Percentiles rank a stretch among this genome's conserved stretches.
phyloP scores from a whole-genome alignment of 2,797 vertebrate genomes.

The Ceryle rudis region DNA sequence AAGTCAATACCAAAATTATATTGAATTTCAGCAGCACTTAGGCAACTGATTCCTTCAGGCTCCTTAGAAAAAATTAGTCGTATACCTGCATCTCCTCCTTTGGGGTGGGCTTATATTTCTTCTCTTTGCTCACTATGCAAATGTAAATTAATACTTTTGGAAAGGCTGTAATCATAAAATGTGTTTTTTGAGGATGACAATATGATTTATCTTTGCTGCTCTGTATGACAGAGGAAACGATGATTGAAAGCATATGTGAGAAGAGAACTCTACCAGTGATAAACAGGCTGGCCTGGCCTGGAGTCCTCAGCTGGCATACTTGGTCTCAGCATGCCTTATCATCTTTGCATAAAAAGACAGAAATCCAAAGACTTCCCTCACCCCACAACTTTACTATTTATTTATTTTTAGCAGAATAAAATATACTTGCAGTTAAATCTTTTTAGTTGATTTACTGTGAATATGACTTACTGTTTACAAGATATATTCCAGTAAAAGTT shows the following conservation, averaged over 20 bases:
- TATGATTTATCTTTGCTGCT: accelerated
- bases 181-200: background rate
- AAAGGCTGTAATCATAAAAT: accelerated
- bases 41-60: background rate
- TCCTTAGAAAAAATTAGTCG: background rate
- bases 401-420: background rate
- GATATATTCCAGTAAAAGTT: background rate
- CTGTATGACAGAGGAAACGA: accelerated
- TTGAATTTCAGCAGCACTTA: background rate
- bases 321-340: background rate
- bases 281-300: background rate
- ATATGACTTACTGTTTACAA: background rate
- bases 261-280: background rate
- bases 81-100: background rate
- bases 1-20: background rate
- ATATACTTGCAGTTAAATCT: background rate
- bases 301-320: background rate
- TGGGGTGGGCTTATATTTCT: background rate
- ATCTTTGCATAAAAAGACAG: background rate
- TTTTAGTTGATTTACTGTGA: background rate
- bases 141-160: background rate
- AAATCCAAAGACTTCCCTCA: background rate
- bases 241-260: background rate
- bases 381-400: background rate
- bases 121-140: background rate